Evolutionary conservation across 2,797 vertebrate genomes (phyloP).

Genomic region (Aotus griseimembra): DNA sequence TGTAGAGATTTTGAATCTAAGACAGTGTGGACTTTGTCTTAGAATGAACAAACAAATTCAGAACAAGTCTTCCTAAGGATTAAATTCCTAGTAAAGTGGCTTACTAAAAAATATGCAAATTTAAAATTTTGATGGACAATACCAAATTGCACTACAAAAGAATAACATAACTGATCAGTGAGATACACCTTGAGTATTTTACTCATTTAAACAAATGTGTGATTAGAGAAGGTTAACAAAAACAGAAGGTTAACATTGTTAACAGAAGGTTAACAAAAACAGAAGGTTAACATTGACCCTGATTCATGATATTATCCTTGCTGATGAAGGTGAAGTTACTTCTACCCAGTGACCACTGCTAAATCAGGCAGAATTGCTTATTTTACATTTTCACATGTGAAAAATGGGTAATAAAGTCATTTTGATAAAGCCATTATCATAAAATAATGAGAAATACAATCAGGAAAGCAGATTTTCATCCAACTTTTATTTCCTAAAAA

Average conservation of each 20-base stretch:
- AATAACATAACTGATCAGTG: neutral
- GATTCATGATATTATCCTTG: neutral
- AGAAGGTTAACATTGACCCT: neutral
- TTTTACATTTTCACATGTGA: neutral
- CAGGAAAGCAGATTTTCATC: neutral
- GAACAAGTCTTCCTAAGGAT: neutral
- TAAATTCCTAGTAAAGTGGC: neutral
- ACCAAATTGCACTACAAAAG: neutral
- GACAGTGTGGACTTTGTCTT: neutral
- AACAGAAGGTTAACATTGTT: neutral
- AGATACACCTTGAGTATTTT: neutral
- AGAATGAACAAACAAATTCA: neutral
- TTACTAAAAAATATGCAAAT: neutral
- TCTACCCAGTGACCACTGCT: neutral
- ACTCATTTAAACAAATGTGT: conserved; percentile 1
- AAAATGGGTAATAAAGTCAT: neutral
- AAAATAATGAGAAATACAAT: neutral
- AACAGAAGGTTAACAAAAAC: neutral
- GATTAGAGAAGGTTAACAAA: neutral
- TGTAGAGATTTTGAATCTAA: neutral
- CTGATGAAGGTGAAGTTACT: neutral
- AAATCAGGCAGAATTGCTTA: neutral
- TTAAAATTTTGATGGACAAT: neutral
- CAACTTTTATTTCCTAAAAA: neutral
- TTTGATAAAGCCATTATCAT: neutral